These are phyloP conservation scores for Sinocyclocheilus maitianheensis DNA, from an alignment of 2,113 vertebrate species.

Conservation along the genomic window DNA sequence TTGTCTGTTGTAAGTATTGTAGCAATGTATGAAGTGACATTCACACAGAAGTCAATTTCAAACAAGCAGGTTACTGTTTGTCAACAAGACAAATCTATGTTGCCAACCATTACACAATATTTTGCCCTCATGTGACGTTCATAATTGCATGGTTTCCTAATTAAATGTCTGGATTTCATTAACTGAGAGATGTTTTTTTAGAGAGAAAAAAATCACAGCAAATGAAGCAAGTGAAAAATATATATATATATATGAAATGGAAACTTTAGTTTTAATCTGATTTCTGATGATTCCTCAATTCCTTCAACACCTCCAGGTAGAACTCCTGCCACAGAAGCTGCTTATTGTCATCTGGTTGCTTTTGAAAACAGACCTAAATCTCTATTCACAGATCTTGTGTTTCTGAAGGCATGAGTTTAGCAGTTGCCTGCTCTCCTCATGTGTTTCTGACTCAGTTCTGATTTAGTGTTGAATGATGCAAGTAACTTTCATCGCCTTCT, in stretches of 20 bases:
- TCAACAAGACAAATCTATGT: too few relatives aligned
- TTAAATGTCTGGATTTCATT: too few relatives aligned
- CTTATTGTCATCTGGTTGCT: not conserved
- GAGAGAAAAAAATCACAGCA: too few relatives aligned
- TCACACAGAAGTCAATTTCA: not conserved
- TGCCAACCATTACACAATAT: too few relatives aligned
- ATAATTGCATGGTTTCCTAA: too few relatives aligned
- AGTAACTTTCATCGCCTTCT: constrained; percentile 7
- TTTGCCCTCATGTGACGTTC: too few relatives aligned
- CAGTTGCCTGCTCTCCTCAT: not conserved
- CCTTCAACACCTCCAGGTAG: not conserved
- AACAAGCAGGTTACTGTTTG: not conserved
- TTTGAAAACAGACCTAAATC: not conserved
- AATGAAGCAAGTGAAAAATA: too few relatives aligned
- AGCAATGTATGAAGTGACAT: not conserved
- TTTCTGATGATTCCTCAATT: not conserved
- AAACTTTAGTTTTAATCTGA: not conserved
- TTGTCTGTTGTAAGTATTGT: not conserved
- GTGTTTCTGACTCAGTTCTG: not conserved
- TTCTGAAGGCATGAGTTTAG: not conserved
- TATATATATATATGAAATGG: too few relatives aligned
- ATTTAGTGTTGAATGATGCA: not conserved
- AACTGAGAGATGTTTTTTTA: too few relatives aligned
- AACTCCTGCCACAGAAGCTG: not conserved
- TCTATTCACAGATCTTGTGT: not conserved